A percentile compares a stretch with the other conserved stretches of the same genome.
phyloP scores from a whole-genome alignment of 2,888 invertebrate species.

The Aspidapion aeneum region DNA sequence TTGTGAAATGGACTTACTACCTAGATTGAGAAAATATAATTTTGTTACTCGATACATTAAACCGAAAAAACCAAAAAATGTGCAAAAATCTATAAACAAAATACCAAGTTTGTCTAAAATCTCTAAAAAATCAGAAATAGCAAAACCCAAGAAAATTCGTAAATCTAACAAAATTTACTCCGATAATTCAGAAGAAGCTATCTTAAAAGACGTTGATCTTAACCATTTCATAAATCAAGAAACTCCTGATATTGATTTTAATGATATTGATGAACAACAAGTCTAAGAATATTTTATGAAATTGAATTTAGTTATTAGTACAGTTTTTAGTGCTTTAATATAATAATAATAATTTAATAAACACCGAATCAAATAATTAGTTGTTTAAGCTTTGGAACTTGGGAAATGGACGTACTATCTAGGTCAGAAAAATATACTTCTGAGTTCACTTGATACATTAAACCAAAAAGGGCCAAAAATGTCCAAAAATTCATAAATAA shows the following conservation, averaged over 20 bases:
- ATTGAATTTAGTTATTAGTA: background rate
- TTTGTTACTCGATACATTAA: constrained; percentile 27
- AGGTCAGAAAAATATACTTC: no score
- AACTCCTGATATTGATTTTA: background rate
- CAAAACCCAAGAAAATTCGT: background rate
- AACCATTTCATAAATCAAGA: background rate
- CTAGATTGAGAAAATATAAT: constrained; percentile 28
- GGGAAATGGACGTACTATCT: no score
- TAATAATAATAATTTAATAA: no score
- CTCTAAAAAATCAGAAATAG: background rate
- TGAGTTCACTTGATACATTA: no score
- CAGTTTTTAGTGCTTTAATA: no score
- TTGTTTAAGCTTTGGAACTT: no score
- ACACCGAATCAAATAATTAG: no score
- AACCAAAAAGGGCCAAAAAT: no score
- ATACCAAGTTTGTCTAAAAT: background rate
- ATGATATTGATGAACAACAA: background rate
- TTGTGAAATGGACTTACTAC: constrained; percentile 19
- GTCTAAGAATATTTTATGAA: no score
- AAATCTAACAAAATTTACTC: background rate
- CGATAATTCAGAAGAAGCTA: background rate
- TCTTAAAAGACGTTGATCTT: background rate
- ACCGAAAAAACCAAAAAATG: constrained; percentile 6
- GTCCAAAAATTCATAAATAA: no score
- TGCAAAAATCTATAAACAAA: background rate